A percentile compares a stretch with the other conserved stretches of the same genome.
Conservation (phyloP, 2,888 invertebrate genomes). For the Melanostoma scalare region DNA sequence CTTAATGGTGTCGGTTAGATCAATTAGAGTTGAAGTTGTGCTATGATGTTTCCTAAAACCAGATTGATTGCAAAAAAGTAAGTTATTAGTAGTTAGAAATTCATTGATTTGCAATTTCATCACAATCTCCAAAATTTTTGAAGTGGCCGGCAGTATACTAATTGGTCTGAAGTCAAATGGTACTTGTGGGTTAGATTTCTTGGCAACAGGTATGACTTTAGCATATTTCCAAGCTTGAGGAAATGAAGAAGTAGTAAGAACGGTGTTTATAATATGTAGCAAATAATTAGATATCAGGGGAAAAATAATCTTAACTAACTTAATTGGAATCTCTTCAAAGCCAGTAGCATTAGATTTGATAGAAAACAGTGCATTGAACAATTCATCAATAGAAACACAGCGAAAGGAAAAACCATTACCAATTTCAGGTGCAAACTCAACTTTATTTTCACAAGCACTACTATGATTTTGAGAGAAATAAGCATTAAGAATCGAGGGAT, state of each 20-base stretch:
- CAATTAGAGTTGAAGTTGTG: background rate
- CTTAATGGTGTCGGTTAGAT: background rate
- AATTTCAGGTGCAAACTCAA: background rate
- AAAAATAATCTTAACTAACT: no score
- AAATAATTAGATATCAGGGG: no score
- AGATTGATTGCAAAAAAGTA: no score
- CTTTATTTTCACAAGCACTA: background rate
- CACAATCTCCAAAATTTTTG: background rate
- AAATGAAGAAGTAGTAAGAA: no score
- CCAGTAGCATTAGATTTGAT: no score
- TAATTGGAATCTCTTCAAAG: no score
- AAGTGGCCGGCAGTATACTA: background rate
- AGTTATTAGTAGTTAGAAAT: no score
- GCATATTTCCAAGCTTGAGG: no score
- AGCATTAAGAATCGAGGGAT: no score
- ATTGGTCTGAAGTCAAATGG: background rate
- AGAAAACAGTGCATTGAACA: no score
- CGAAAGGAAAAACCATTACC: background rate
- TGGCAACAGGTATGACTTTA: background rate
- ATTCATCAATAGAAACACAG: background rate
- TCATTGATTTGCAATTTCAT: no score
- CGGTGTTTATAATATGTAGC: no score
- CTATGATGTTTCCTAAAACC: background rate
- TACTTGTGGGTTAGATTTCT: background rate
- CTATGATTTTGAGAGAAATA: slow-evolving; percentile 5